Conservation (phyloP, 2,113 vertebrate species). For the Egretta garzetta region DNA sequence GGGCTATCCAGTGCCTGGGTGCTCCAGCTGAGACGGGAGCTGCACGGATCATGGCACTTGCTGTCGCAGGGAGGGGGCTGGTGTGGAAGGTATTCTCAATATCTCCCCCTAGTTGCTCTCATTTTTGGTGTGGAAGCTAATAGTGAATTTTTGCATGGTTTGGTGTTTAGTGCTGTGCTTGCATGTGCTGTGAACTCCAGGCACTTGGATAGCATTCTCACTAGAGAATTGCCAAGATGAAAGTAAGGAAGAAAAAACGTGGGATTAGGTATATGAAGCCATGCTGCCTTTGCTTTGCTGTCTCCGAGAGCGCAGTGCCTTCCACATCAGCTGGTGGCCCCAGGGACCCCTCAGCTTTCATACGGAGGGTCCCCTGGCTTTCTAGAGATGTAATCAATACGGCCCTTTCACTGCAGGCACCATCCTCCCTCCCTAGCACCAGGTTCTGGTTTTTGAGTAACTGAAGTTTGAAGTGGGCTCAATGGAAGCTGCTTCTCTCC, state of each 20-base stretch:
- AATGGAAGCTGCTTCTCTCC: background rate
- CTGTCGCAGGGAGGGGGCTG: background rate
- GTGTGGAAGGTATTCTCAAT: background rate
- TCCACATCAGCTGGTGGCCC: background rate
- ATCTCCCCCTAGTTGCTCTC: background rate
- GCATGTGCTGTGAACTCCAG: background rate
- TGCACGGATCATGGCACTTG: background rate
- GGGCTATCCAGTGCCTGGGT: conserved; percentile 9
- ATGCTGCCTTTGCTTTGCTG: background rate
- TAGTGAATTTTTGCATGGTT: background rate
- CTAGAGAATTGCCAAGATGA: background rate
- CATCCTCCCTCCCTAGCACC: background rate
- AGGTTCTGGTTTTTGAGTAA: background rate
- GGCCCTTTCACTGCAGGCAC: background rate
- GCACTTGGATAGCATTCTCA: background rate
- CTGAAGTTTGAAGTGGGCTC: background rate
- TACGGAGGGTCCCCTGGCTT: background rate
- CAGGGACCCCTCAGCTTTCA: background rate
- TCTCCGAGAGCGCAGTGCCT: background rate
- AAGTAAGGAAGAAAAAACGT: background rate
- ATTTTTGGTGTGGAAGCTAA: background rate
- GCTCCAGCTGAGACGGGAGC: background rate
- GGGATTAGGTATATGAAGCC: background rate
- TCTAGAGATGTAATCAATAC: background rate
- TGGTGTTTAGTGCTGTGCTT: conserved; percentile 14